Percentiles rank a stretch among this genome's conserved stretches.
phyloP scores from a whole-genome alignment of 2,113 vertebrate genomes.

The Centrocercus urophasianus region DNA sequence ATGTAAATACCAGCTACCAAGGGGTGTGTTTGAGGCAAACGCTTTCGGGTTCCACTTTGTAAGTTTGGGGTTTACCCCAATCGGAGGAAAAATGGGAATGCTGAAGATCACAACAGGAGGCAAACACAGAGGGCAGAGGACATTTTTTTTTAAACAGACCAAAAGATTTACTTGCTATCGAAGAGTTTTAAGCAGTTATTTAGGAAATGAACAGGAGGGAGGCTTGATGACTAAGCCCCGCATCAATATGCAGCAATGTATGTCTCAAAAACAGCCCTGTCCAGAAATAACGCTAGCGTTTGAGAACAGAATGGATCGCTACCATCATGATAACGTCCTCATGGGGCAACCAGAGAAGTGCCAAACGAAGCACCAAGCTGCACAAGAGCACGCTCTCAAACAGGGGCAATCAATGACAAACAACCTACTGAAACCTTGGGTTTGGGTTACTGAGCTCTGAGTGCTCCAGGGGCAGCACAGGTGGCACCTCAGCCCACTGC shows the following conservation, averaged over 20 bases:
- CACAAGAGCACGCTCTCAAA: background rate
- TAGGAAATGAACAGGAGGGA: background rate
- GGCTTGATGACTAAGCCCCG: background rate
- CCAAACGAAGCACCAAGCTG: background rate
- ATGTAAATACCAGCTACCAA: slow-evolving; percentile 45
- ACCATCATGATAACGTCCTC: background rate
- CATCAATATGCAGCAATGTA: background rate
- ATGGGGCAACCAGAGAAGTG: background rate
- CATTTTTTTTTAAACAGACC: background rate
- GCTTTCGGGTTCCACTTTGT: background rate
- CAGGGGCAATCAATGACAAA: background rate
- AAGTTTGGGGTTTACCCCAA: background rate
- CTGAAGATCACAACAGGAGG: background rate
- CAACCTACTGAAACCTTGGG: fast-evolving
- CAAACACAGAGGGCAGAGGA: fast-evolving
- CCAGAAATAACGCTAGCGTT: fast-evolving
- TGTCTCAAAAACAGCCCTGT: fast-evolving
- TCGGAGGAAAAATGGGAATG: fast-evolving
- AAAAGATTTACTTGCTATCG: background rate
- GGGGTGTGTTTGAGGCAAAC: slow-evolving; percentile 15
- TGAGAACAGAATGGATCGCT: fast-evolving
- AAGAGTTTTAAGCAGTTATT: background rate
- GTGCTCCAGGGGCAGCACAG: background rate
- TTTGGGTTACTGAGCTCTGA: fast-evolving
- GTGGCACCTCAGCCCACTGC: background rate